Evolutionary conservation across 2,113 vertebrate genomes (phyloP), one percentile per base, ranked within the genome.

Genomic region (Campylomormyrus numenius): DNA sequence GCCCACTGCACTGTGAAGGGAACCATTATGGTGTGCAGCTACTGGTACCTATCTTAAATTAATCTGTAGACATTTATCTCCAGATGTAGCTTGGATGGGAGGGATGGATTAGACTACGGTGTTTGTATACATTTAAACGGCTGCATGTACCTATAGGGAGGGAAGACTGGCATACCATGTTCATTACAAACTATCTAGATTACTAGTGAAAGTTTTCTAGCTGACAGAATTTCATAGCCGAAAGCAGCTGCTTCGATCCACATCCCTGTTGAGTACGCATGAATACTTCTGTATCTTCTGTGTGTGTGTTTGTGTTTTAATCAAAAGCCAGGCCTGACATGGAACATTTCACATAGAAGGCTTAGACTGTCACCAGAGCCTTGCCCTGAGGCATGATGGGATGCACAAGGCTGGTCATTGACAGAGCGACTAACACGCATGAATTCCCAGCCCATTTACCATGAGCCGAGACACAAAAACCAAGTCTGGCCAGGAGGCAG

Each of bases 341-440:
- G 46, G 85, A 52, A 31, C 27, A 87, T 52, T 35, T 53, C 83
- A 85, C 83, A 24, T 9, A 85, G 49, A 46, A n/a, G 85, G 15
- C 48, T 31, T 9, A 42, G 48, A 35, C 9, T 85, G 45, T 87
- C 88, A 35, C 5, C 5, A 21, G 48, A 46, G 49, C 90, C 48
- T 83, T 89, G 85, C 92, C 92, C 84, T 58, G 88, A 89, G 91
- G 91, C 88, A 92, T 52, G 3, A 45, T 49, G 3, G 85, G 87
- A 88, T 19, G 85, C 89, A 94, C 90, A 94, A 90, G 70, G 89
- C 90, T 62, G 58, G 70, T 90, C 91, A 92, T 93, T 93, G 92
- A 93, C 70, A 92, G 83, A 91, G 62, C 52, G 62, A 7, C 66
- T 56, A 52, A 92, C 89, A 89, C 48, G 58, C 85, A 52, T 45